phyloP scores from a whole-genome alignment of 2,888 invertebrate species.

The Cataglyphis altisquamis region DNA sequence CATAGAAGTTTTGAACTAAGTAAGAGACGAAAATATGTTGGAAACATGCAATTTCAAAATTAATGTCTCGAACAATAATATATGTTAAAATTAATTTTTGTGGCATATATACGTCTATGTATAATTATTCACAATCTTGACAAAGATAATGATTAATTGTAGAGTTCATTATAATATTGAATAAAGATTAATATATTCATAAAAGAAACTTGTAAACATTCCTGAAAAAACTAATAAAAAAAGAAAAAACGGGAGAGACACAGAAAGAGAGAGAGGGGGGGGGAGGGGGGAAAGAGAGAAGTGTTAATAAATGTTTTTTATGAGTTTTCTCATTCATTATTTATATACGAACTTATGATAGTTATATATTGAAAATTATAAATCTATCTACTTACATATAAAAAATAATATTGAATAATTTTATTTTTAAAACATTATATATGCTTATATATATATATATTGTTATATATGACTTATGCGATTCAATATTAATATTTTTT shows the following conservation, averaged over 20 bases:
- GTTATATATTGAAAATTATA: background rate
- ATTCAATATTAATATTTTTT: background rate
- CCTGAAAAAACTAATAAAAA: too few relatives aligned
- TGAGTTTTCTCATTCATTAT: background rate
- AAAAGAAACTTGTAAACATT: too few relatives aligned
- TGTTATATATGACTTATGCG: too few relatives aligned
- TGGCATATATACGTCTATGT: background rate
- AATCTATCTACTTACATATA: background rate
- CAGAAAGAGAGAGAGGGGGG: too few relatives aligned
- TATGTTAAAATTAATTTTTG: background rate
- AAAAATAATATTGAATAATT: background rate
- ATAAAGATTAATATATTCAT: too few relatives aligned
- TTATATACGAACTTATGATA: background rate
- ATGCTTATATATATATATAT: too few relatives aligned
- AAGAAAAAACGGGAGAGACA: too few relatives aligned
- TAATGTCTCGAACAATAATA: background rate
- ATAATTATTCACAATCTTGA: background rate
- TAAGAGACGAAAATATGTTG: background rate
- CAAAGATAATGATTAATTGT: background rate
- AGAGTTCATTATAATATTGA: too few relatives aligned
- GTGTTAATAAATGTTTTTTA: background rate
- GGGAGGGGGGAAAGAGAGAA: too few relatives aligned
- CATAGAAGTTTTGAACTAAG: background rate
- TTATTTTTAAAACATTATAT: background rate
- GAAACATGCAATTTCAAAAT: background rate